These are phyloP conservation scores for Eriosoma lanigerum DNA, from an alignment of 1,140 invertebrate species.

Conservation along the genomic window DNA sequence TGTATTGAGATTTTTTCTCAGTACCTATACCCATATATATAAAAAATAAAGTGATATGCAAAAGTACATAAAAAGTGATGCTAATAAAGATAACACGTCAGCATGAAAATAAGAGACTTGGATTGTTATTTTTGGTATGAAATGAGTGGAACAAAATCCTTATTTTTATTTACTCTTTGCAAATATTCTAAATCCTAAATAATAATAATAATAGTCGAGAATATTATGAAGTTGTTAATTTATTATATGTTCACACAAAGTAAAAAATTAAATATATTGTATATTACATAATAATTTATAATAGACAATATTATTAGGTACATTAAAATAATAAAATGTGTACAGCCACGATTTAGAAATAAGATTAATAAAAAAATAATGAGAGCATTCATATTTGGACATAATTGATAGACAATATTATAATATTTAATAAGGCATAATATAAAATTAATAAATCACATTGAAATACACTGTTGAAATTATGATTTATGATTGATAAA, in stretches of 20 bases:
- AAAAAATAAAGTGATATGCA: too few species aligned
- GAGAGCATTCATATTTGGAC: constrained; percentile 10
- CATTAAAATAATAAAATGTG: too few species aligned
- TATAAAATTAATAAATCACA: constrained; percentile 44
- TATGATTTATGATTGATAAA: constrained; percentile 42
- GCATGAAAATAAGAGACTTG: too few species aligned
- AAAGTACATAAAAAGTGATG: too few species aligned
- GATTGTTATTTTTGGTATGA: too few species aligned
- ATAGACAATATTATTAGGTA: not conserved
- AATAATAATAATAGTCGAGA: too few species aligned
- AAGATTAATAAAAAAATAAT: not conserved
- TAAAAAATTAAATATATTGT: not conserved
- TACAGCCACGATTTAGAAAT: not conserved
- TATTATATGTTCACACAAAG: constrained; percentile 6
- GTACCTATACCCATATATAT: too few species aligned
- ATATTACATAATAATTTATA: not conserved
- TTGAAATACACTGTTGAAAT: constrained; percentile 37
- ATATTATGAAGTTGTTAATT: not conserved
- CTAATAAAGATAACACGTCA: too few species aligned
- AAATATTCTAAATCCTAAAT: too few species aligned
- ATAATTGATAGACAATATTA: not conserved
- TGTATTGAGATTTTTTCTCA: too few species aligned
- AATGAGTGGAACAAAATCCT: too few species aligned
- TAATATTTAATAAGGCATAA: not conserved
- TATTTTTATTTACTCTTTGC: too few species aligned